Percentiles rank a stretch among this genome's conserved stretches.
Conservation (phyloP, 2,888 invertebrate species). For the Leucania comma region DNA sequence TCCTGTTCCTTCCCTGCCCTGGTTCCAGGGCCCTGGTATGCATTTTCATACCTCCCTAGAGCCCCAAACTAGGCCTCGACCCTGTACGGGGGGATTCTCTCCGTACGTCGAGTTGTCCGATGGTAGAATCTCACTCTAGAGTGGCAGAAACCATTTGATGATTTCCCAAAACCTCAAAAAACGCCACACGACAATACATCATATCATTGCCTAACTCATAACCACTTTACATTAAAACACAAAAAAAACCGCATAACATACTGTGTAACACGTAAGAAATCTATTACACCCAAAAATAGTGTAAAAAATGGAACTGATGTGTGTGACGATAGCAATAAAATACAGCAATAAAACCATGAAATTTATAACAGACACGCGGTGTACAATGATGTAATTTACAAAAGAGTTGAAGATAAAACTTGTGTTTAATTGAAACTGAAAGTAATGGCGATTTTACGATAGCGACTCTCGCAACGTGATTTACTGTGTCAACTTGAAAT, state of each 20-base stretch:
- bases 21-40: no score
- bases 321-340: conserved; percentile 55
- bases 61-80: no score
- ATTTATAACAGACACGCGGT: conserved; percentile 48
- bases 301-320: conserved; percentile 25
- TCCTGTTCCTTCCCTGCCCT: no score
- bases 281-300: conserved; percentile 47
- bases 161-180: no score
- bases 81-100: no score
- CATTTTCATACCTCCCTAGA: no score
- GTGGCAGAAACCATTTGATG: no score
- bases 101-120: no score
- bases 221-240: conserved; percentile 12
- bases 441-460: conserved; percentile 69
- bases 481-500: conserved; percentile 68
- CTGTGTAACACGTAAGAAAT: conserved; percentile 25
- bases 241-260: conserved; percentile 4
- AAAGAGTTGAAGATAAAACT: conserved; percentile 63
- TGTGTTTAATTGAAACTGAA: conserved; percentile 66
- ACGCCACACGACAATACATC: neutral
- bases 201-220: neutral
- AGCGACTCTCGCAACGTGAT: conserved; percentile 62
- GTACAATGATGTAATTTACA: conserved; percentile 56
- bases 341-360: conserved; percentile 59
- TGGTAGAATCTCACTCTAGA: no score